Conservation (phyloP, 2,888 invertebrate species). For the Limenitis camilla region DNA sequence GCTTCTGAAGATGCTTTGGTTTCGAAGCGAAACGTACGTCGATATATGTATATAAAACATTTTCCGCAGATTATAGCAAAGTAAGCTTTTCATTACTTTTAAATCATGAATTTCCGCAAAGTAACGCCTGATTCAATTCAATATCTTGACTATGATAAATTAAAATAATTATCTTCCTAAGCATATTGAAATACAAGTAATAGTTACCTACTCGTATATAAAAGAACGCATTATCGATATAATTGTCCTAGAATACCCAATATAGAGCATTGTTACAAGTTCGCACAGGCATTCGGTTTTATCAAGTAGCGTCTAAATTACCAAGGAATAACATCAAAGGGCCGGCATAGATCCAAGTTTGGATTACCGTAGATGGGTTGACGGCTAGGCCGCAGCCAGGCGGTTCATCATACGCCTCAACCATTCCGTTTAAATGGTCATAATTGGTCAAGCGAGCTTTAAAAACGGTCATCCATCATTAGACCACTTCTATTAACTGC, state of each 20-base stretch:
- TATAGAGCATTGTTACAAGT: background rate
- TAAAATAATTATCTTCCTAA: no score
- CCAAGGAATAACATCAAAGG: slow-evolving; percentile 53
- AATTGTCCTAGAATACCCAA: background rate
- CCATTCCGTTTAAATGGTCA: slow-evolving; percentile 63
- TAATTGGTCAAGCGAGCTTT: slow-evolving; percentile 59
- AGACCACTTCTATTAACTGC: slow-evolving; percentile 35
- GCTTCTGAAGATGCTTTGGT: no score
- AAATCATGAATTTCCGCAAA: no score
- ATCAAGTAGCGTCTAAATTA: slow-evolving; percentile 52
- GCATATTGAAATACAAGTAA: no score
- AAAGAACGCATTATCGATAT: no score
- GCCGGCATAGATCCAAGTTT: slow-evolving; percentile 52
- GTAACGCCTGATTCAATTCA: no score
- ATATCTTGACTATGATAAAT: no score
- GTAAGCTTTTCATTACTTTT: no score
- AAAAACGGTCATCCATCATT: slow-evolving; percentile 54
- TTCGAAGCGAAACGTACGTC: no score
- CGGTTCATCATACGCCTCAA: slow-evolving; percentile 52
- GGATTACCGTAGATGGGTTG: slow-evolving; percentile 65
- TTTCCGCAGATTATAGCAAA: no score
- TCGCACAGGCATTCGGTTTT: slow-evolving; percentile 24
- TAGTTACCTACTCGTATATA: no score
- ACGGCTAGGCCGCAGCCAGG: slow-evolving; percentile 45
- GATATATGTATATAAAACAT: no score